These are phyloP conservation scores for Paralinhomoeus sp. DNA, from an alignment of 2,888 invertebrate genomes.

Conservation along the genomic window DNA sequence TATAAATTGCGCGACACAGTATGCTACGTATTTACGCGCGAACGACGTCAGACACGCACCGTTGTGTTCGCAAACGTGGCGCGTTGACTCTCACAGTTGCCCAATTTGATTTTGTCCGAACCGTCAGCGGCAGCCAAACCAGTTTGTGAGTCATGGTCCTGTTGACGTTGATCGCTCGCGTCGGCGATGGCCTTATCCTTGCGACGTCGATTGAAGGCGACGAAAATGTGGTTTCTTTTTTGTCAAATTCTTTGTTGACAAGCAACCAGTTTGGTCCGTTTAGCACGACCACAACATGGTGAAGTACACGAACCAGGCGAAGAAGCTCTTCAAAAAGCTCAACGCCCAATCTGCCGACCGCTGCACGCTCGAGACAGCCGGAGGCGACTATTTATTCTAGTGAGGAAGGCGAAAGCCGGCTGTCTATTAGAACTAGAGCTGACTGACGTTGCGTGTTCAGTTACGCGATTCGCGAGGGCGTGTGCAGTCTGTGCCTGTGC, in stretches of 20 bases:
- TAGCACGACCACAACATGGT: conserved; percentile 75
- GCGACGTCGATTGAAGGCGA: conserved; percentile 95
- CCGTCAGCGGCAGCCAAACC: conserved; percentile 26
- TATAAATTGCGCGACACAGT: too few relatives aligned
- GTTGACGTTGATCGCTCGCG: conserved; percentile 88
- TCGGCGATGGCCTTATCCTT: conserved; percentile 75
- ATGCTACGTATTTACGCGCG: too few relatives aligned
- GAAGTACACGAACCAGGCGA: conserved; percentile 97
- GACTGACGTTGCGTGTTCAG: conserved; percentile 83
- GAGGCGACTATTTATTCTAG: conserved; percentile 91
- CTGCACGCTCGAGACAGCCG: conserved; percentile 62
- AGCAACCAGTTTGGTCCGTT: conserved; percentile 11
- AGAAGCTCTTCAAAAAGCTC: conserved; percentile 84
- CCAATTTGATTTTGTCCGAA: too few relatives aligned
- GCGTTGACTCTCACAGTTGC: too few relatives aligned
- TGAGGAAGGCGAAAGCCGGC: conserved; percentile 75
- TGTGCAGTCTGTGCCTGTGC: conserved; percentile 20
- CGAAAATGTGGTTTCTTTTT: conserved; percentile 50
- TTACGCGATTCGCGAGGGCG: conserved; percentile 16
- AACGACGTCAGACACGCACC: too few relatives aligned
- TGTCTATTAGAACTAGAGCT: conserved; percentile 61
- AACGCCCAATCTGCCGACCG: conserved; percentile 64
- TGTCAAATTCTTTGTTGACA: neutral
- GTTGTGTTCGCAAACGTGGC: too few relatives aligned
- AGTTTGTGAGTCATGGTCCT: too few relatives aligned